Evolutionary conservation across 2,113 vertebrate species (phyloP).

Genomic region (Oplegnathus fasciatus): DNA sequence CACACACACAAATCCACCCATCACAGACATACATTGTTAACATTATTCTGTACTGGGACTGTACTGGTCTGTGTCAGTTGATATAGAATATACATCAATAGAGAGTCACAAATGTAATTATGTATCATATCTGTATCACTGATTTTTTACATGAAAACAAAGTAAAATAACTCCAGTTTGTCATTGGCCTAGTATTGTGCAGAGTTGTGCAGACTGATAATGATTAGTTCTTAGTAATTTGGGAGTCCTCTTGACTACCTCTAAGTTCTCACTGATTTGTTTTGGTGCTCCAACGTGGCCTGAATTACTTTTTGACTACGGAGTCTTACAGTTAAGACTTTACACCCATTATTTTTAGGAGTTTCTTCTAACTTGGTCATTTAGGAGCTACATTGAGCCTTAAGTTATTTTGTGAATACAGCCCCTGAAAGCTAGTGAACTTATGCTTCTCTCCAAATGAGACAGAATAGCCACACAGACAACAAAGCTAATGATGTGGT

Average conservation of each 20-base stretch:
- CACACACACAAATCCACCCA: not conserved
- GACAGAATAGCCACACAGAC: not conserved
- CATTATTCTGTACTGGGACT: not conserved
- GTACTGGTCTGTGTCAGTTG: not conserved
- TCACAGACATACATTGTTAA: not conserved
- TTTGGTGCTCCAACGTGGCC: not conserved
- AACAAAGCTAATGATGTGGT: conserved; percentile 16
- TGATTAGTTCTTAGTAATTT: not conserved
- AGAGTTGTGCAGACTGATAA: not conserved
- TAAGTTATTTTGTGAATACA: not conserved
- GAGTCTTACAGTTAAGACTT: not conserved
- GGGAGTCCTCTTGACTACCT: not conserved
- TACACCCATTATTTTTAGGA: conserved; percentile 4
- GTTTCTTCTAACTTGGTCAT: conserved; percentile 15
- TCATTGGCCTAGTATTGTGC: not conserved
- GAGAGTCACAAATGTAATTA: not conserved
- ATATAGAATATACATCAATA: not conserved
- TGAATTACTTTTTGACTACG: conserved; percentile 24
- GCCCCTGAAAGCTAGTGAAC: not conserved
- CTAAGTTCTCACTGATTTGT: conserved; percentile 1
- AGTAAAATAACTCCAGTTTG: not conserved
- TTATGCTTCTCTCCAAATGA: conserved; percentile 1
- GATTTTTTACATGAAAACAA: not conserved
- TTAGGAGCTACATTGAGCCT: not conserved
- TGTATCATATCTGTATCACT: not conserved